Conservation (phyloP, 2,113 vertebrate species). For the Misgurnus mizolepis region DNA sequence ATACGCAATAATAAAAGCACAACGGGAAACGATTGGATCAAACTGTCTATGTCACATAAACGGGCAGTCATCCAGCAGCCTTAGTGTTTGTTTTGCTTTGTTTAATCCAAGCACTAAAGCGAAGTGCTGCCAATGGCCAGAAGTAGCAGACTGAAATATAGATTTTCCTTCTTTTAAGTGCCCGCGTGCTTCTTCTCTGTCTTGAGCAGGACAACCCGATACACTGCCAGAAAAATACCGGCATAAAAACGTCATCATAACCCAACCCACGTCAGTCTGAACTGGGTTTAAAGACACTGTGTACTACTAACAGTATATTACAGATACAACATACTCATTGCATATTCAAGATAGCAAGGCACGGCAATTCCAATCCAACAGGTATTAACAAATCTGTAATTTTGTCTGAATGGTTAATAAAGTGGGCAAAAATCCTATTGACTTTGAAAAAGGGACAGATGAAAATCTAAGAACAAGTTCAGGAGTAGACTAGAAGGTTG, state of each 20-base stretch:
- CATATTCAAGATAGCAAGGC: too few species aligned
- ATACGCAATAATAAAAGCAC: neutral
- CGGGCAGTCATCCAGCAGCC: neutral
- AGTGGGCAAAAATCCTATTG: too few species aligned
- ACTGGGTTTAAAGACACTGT: too few species aligned
- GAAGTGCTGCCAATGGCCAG: conserved; percentile 42
- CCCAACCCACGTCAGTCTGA: too few species aligned
- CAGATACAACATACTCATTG: too few species aligned
- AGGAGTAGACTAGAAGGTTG: too few species aligned
- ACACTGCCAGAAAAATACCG: conserved; percentile 2
- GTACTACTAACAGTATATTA: too few species aligned
- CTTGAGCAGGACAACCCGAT: conserved; percentile 45
- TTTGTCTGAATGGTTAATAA: too few species aligned
- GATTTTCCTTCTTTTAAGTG: conserved; percentile 44
- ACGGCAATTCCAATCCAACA: neutral
- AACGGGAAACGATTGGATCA: too few species aligned
- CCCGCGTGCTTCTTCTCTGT: neutral
- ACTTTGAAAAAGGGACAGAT: too few species aligned
- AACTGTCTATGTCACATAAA: neutral
- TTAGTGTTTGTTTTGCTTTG: conserved; percentile 53
- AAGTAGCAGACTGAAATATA: conserved; percentile 52
- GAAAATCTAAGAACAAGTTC: too few species aligned
- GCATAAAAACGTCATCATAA: conserved; percentile 30
- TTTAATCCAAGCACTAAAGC: conserved; percentile 12
- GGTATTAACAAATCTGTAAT: too few species aligned